phyloP scores from a whole-genome alignment of 2,113 vertebrate species.

The Neodon shergylaensis region DNA sequence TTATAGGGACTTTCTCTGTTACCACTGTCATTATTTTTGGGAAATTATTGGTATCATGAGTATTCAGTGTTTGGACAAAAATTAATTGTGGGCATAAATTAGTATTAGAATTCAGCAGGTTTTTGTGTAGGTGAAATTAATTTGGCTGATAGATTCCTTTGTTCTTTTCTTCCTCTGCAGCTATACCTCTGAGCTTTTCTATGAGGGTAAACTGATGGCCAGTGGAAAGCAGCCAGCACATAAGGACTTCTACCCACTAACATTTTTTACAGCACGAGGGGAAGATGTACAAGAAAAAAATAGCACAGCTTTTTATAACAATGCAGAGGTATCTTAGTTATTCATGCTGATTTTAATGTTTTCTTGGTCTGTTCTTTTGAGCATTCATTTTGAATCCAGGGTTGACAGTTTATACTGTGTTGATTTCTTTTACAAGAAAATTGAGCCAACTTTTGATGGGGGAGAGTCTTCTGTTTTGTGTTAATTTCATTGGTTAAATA shows the following conservation, averaged over 20 bases:
- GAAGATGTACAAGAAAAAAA: slow-evolving; percentile 99
- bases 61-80: slow-evolving; percentile 17
- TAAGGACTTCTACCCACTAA: slow-evolving; percentile 99
- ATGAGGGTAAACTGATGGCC: slow-evolving; percentile 98
- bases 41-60: neutral
- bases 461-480: too few species aligned
- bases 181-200: slow-evolving; percentile 99
- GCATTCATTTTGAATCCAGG: neutral
- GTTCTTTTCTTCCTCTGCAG: slow-evolving; percentile 84
- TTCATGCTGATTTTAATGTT: slow-evolving; percentile 53
- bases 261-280: slow-evolving; percentile 98
- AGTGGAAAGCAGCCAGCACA: slow-evolving; percentile 98
- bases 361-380: slow-evolving; percentile 47
- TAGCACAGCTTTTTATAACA: slow-evolving; percentile 99
- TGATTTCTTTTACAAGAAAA: slow-evolving; percentile 33
- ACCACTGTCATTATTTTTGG: neutral
- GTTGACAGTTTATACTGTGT: slow-evolving; percentile 36
- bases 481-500: too few species aligned
- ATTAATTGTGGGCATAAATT: slow-evolving; percentile 12
- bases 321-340: slow-evolving; percentile 92
- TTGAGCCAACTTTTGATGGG: too few species aligned
- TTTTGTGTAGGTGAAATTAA: slow-evolving; percentile 19
- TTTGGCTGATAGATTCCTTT: slow-evolving; percentile 62
- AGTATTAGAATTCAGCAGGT: slow-evolving; percentile 57
- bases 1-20: neutral